phyloP scores from a whole-genome alignment of 2,797 vertebrate species.

The Potorous gilbertii region DNA sequence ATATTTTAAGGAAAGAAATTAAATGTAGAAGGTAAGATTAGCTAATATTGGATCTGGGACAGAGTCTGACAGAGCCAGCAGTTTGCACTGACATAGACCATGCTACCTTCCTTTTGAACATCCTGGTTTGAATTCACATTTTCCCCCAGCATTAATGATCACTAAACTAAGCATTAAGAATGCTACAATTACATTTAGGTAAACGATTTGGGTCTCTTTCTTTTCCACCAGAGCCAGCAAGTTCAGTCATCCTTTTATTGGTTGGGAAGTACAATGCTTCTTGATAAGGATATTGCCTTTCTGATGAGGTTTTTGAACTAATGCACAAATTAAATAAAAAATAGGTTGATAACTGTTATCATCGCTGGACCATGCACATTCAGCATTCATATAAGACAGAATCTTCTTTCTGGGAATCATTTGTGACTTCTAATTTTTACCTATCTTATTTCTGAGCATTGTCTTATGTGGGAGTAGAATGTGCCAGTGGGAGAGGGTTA shows the following conservation, averaged over 20 bases:
- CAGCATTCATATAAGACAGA: slow-evolving; percentile 32
- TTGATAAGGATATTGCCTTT: slow-evolving; percentile 45
- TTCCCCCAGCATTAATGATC: not conserved
- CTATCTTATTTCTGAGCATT: slow-evolving; percentile 51
- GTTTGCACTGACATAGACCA: not conserved
- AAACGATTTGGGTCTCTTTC: slow-evolving; percentile 40
- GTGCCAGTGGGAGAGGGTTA: not conserved
- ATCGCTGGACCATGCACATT: slow-evolving; percentile 47
- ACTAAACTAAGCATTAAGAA: slow-evolving; percentile 47
- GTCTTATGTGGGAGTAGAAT: not conserved
- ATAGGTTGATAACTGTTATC: slow-evolving; percentile 52
- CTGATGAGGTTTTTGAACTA: slow-evolving; percentile 43
- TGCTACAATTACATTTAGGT: slow-evolving; percentile 30
- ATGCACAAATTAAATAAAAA: slow-evolving; percentile 62
- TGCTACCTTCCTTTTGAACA: not conserved
- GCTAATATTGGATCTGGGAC: not conserved
- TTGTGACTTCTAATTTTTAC: slow-evolving; percentile 63
- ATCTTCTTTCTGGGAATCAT: slow-evolving; percentile 55
- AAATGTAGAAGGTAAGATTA: slow-evolving; percentile 47
- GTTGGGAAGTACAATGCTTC: slow-evolving; percentile 15
- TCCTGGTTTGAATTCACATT: slow-evolving; percentile 31
- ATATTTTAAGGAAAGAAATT: slow-evolving; percentile 49
- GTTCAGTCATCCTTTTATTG: slow-evolving; percentile 40
- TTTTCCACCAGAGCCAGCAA: slow-evolving; percentile 43
- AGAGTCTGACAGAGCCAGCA: not conserved